phyloP scores from a whole-genome alignment of 2,113 vertebrate genomes.

The Microcebus jonahi region DNA sequence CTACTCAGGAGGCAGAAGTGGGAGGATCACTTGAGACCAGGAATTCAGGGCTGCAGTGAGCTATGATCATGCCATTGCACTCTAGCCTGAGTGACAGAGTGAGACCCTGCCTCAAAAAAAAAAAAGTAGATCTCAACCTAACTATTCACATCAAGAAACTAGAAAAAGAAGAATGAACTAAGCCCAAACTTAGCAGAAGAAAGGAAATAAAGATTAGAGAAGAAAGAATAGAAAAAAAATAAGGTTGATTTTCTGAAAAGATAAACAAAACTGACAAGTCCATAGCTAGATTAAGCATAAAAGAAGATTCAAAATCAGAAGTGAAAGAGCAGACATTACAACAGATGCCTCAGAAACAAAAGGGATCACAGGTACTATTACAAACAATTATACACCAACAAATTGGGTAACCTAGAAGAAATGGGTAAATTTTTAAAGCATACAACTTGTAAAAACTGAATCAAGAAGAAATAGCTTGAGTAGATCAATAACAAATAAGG shows the following conservation, averaged over 20 bases:
- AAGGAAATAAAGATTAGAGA: too few relatives aligned
- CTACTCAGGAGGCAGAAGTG: background rate
- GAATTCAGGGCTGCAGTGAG: background rate
- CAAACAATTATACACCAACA: background rate
- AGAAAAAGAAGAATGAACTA: background rate
- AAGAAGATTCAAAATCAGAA: background rate
- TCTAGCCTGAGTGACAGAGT: background rate
- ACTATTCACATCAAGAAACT: background rate
- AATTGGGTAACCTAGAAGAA: background rate
- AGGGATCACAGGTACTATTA: background rate
- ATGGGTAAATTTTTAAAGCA: background rate
- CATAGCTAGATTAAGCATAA: background rate
- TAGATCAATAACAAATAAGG: background rate
- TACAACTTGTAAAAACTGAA: background rate
- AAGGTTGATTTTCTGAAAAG: background rate
- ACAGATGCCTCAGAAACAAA: background rate
- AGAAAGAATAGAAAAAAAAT: too few relatives aligned
- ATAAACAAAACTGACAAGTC: background rate
- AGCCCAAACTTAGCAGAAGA: too few relatives aligned
- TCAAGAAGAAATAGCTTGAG: background rate
- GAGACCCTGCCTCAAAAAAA: background rate
- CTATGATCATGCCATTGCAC: background rate
- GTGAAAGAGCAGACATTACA: background rate
- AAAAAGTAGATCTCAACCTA: background rate
- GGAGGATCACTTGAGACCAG: background rate